Base-by-base conservation (phyloP, 1,140 invertebrate species). In the Thaumatotibia leucotreta region DNA sequence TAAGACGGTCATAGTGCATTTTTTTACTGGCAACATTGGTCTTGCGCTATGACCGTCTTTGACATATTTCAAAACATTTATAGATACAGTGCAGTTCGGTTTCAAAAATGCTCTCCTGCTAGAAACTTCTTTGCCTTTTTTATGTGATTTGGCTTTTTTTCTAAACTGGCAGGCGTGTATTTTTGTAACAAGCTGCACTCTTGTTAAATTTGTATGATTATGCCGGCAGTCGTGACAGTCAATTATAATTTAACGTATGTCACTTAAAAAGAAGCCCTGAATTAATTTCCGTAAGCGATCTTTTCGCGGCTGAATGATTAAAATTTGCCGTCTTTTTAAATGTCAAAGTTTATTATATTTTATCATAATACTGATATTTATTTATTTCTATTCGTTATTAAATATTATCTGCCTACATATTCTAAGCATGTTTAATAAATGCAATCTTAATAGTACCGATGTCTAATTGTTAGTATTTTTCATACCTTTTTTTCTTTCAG, bases 1-100 rank as follows among this genome's bases (percentile, higher is more conserved):
- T 35, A 24, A 14, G 64, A 32, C 49, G 64, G 64, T 11, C 61
- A 61, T 66, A 64, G 64, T 64, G 65, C 65, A 58, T 54, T 54
- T 54, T 24, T 27, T 22, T 11, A 22, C 20, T 39, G 11, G 23
- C 10, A 0, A 11, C 11, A 27, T 10, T 11, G 20, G 24, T 63
- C 2, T 61, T 31, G 64, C 17, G 32, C n/a, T 66, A 68, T 61
- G 66, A 11, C 65, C 11, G 58, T 66, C 54, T 20, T 58, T 77
- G 74, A 76, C 33, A 61, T 67, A 69, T 70, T 61, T 74, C 72
- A 69, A 45, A n/a, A 61, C 69, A 73, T 66, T 49, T 69, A 45
- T 67, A 64, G 24, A 69, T 67, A 73, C 9, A 29, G 14, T 58
- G 24, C 27, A 24, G 52, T 58, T 58, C 29, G 27, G 27, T 58